These are phyloP conservation scores for Achlya flavicornis DNA, from an alignment of 2,888 invertebrate species.

Conservation along the genomic window DNA sequence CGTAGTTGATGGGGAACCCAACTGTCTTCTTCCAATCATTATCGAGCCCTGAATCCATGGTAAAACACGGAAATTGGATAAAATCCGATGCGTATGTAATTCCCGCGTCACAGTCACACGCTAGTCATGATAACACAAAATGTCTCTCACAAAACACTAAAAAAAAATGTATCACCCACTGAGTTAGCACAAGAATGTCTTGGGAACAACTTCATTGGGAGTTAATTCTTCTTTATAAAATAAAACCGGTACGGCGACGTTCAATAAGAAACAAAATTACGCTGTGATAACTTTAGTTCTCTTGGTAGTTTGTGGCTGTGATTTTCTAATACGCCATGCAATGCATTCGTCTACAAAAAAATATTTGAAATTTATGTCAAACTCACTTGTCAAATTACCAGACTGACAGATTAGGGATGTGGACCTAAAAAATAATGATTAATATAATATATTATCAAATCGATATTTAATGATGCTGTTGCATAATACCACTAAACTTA, in stretches of 20 bases:
- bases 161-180: constrained; percentile 35
- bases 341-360: too few relatives aligned
- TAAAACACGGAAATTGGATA: constrained; percentile 32
- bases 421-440: too few relatives aligned
- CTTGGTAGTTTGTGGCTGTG: too few relatives aligned
- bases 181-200: constrained; percentile 37
- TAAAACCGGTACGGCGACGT: background rate
- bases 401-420: too few relatives aligned
- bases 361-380: too few relatives aligned
- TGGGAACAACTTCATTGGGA: constrained; percentile 21
- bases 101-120: constrained; percentile 31
- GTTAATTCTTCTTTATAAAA: constrained; percentile 22
- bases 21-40: constrained; percentile 79
- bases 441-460: too few relatives aligned
- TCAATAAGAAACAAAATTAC: too few relatives aligned
- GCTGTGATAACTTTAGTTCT: too few relatives aligned
- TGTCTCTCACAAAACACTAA: constrained; percentile 12
- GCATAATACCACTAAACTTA: too few relatives aligned
- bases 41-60: constrained; percentile 67
- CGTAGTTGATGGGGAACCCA: constrained; percentile 79
- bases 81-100: constrained; percentile 14
- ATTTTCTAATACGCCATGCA: too few relatives aligned
- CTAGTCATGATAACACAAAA: constrained; percentile 25
- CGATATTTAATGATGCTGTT: too few relatives aligned
- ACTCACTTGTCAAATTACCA: too few relatives aligned